phyloP scores from a whole-genome alignment of 2,797 vertebrate species.

The Alexandromys oeconomus region DNA sequence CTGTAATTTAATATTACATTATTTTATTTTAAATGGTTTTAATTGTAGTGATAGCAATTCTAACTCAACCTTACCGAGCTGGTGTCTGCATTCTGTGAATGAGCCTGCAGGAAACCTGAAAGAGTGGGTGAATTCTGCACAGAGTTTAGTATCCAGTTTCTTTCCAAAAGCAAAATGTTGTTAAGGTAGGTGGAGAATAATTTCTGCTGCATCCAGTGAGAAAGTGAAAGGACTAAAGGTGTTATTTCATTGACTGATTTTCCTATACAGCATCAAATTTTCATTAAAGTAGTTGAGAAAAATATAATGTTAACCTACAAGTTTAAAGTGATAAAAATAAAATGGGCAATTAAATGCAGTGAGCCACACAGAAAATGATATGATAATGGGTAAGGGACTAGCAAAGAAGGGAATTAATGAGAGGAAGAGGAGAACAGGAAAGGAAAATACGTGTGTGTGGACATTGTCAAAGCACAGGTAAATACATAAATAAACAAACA shows the following conservation, averaged over 20 bases:
- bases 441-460: background rate
- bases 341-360: background rate
- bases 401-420: background rate
- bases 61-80: background rate
- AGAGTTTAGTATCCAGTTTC: background rate
- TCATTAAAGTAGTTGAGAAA: background rate
- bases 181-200: background rate
- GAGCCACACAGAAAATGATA: background rate
- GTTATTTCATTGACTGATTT: background rate
- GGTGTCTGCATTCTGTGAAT: background rate
- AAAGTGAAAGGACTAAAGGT: conserved; percentile 42
- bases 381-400: background rate
- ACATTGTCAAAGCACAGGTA: background rate
- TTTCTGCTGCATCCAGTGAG: background rate
- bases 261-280: background rate
- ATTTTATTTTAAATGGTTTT: background rate
- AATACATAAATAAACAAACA: background rate
- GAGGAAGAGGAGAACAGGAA: background rate
- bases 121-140: background rate
- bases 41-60: background rate
- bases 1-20: background rate
- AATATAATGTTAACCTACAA: background rate
- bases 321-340: conserved; percentile 33
- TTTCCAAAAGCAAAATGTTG: conserved; percentile 21
- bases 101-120: background rate